A percentile compares a stretch with the other conserved stretches of the same genome.
Conservation (phyloP, 1,140 invertebrate species). For the Ganaspis sp. region DNA sequence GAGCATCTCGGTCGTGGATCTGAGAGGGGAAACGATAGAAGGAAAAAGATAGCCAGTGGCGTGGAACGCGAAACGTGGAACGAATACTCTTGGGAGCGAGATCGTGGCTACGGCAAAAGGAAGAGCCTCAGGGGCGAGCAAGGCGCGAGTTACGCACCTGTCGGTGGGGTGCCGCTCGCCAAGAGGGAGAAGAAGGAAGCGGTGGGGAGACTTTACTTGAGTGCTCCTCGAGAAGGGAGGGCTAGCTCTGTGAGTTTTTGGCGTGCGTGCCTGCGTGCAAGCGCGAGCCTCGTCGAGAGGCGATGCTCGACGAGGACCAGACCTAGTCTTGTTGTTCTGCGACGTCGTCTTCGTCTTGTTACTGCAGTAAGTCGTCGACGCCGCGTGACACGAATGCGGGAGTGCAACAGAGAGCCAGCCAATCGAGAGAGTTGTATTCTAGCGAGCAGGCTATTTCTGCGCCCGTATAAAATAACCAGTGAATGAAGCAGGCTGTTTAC, state of each 20-base stretch:
- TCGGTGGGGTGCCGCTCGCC: conserved; percentile 49
- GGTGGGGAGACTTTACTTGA: conserved; percentile 42
- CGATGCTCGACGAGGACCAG: conserved; percentile 49
- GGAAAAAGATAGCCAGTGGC: conserved; percentile 22
- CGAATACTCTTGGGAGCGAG: conserved; percentile 13
- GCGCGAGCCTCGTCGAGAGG: conserved; percentile 44
- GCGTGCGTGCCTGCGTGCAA: conserved; percentile 40
- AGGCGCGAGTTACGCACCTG: conserved; percentile 60
- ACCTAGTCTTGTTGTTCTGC: conserved; percentile 42
- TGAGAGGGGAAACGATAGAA: conserved; percentile 10
- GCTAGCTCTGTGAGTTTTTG: conserved; percentile 56
- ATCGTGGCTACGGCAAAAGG: background rate
- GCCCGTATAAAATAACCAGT: conserved; percentile 70
- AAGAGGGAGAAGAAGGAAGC: conserved; percentile 49
- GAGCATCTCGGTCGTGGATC: conserved; percentile 18
- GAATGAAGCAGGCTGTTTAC: conserved; percentile 74
- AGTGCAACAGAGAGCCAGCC: conserved; percentile 62
- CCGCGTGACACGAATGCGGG: conserved; percentile 66
- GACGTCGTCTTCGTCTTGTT: conserved; percentile 40
- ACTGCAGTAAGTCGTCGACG: conserved; percentile 36
- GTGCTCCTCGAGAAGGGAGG: conserved; percentile 43
- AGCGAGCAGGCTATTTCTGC: conserved; percentile 69
- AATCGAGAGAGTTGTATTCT: conserved; percentile 43
- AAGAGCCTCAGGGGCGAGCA: background rate
- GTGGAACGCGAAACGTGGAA: conserved; percentile 29